These are phyloP conservation scores for Monochamus saltuarius DNA, from an alignment of 1,140 invertebrate genomes.

Conservation along the genomic window DNA sequence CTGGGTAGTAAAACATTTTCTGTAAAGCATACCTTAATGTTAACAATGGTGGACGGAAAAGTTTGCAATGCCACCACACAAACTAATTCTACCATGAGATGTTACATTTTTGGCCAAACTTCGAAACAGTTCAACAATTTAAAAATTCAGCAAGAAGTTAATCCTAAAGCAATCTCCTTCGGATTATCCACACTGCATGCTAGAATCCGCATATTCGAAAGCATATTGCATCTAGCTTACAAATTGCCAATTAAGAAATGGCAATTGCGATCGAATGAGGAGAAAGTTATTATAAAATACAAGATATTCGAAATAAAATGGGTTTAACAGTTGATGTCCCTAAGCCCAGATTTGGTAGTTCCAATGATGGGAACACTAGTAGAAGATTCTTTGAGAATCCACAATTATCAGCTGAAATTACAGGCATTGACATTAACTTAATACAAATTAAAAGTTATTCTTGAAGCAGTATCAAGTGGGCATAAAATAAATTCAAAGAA, in stretches of 20 bases:
- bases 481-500: constrained; percentile 37
- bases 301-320: background rate
- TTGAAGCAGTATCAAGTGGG: constrained; percentile 37
- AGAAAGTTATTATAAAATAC: background rate
- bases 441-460: constrained; percentile 31
- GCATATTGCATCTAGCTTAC: constrained; percentile 46
- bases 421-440: constrained; percentile 26
- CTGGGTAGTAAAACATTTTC: constrained; percentile 7
- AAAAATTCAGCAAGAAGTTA: constrained; percentile 24
- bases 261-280: constrained; percentile 26
- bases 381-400: constrained; percentile 18
- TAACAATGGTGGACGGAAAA: constrained; percentile 52
- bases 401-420: constrained; percentile 3
- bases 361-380: constrained; percentile 24
- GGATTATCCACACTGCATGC: constrained; percentile 47
- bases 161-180: constrained; percentile 35
- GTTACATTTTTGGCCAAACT: constrained; percentile 47
- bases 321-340: constrained; percentile 19
- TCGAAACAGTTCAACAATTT: constrained; percentile 48
- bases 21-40: constrained; percentile 38
- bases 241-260: constrained; percentile 43
- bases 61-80: constrained; percentile 49
- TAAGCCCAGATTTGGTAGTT: constrained; percentile 17
- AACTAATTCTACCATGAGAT: constrained; percentile 44
- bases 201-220: constrained; percentile 51